Evolutionary conservation across 2,888 invertebrate genomes (phyloP), one percentile per base, ranked within the genome.

Genomic region (Tubulanus polymorphus): DNA sequence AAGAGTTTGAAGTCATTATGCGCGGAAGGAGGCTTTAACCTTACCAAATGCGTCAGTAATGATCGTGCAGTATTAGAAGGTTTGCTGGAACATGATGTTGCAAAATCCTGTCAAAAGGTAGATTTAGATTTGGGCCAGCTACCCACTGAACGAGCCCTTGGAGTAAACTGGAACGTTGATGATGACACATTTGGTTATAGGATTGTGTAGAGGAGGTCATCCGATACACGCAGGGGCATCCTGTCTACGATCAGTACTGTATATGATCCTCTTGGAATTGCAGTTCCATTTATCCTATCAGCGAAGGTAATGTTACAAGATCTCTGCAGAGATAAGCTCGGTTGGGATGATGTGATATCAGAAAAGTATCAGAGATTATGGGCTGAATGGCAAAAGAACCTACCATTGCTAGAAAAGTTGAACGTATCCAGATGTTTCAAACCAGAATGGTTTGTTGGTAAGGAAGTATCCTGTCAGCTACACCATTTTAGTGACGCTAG

Each of bases 201-300:
- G 35, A n/a, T 28, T n/a, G 3, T 3, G 15, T 3, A n/a, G 3
- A 18, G 30, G 8, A 23, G 12, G 12, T 30, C 25, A 23, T 10
- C 48, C 26, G 12, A 3, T 5, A 53, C 53, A 15, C 26, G 52
- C n/a, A 52, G 45, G 45, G 52, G 45, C 15, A 8, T 52, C 5
- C 27, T 52, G 5, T 35, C 35, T 20, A 47, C 20, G 5, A 28
- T 52, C n/a, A 47, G 41, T 15, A 45, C 52, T 26, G 45, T 52
- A 5, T 52, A 52, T 45, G 52, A 52, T 48, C 52, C 52, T 6
- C 46, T 52, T 15, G 52, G 52, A 23, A 8, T 48, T 20, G 27
- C 23, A 5, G 18, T 8, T 5, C 46, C 53, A 15, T 53, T 28
- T 27, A 20, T 53, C 15, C 28, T 53, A 23, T 23, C 41, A 41